These are phyloP conservation scores for Verasper variegatus DNA, from an alignment of 2,113 vertebrate species.

Conservation along the genomic window DNA sequence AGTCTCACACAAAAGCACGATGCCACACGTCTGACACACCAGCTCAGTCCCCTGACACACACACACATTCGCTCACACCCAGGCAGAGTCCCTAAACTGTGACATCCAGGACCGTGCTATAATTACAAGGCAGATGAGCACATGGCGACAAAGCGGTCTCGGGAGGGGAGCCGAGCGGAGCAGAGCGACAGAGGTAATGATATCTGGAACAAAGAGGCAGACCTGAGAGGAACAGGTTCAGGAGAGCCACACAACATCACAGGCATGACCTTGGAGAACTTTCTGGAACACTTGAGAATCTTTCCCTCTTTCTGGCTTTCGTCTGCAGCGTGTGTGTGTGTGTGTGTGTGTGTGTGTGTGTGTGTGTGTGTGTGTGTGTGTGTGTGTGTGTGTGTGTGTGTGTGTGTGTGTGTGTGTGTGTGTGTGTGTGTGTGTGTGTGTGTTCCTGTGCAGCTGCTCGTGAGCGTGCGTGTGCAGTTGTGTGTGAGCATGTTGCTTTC, in stretches of 20 bases:
- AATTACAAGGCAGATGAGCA: conserved; percentile 87
- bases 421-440: too few relatives aligned
- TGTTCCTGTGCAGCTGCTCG: conserved; percentile 12
- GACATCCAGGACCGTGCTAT: conserved; percentile 84
- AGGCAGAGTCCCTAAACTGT: conserved; percentile 77
- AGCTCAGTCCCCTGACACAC: conserved; percentile 31
- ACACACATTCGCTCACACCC: conserved; percentile 52
- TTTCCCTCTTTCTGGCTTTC: conserved; percentile 31
- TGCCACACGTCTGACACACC: conserved; percentile 18
- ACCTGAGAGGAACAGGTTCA: conserved; percentile 81
- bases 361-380: neutral
- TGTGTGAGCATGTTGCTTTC: conserved; percentile 77
- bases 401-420: neutral
- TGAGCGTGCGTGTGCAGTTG: conserved; percentile 24
- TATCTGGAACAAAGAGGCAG: conserved; percentile 77
- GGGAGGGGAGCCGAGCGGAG: conserved; percentile 54
- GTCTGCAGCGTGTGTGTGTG: neutral
- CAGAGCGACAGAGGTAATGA: conserved; percentile 76
- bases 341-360: neutral
- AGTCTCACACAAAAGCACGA: conserved; percentile 20
- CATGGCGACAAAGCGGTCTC: conserved; percentile 78
- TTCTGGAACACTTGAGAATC: conserved; percentile 70
- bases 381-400: too few relatives aligned
- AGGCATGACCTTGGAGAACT: conserved; percentile 84
- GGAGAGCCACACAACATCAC: conserved; percentile 77